These are phyloP conservation scores for Eudyptes chrysolophus DNA, from an alignment of 2,113 vertebrate genomes.

Conservation along the genomic window DNA sequence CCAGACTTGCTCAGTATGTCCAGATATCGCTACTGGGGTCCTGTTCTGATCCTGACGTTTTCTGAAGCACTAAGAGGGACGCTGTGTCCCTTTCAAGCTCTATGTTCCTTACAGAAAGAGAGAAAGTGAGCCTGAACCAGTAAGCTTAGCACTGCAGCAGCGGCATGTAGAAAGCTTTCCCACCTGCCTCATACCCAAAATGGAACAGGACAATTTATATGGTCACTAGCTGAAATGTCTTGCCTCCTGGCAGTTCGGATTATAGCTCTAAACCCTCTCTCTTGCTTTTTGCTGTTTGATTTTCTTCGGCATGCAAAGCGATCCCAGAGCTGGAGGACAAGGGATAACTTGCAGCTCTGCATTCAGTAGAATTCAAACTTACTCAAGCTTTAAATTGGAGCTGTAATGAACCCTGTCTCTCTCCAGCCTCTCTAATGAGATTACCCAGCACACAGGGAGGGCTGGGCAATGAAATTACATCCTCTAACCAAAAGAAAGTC, in stretches of 20 bases:
- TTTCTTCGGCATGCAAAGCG: background rate
- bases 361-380: constrained; percentile 36
- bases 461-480: background rate
- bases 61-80: background rate
- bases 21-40: background rate
- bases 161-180: background rate
- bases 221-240: background rate
- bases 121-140: background rate
- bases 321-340: background rate
- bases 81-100: background rate
- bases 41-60: background rate
- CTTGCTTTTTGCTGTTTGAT: background rate
- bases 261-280: background rate
- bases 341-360: background rate
- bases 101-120: background rate
- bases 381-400: constrained; percentile 47
- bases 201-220: background rate
- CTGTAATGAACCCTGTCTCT: background rate
- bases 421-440: background rate
- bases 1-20: background rate
- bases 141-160: background rate
- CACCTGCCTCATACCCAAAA: background rate
- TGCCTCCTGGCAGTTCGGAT: background rate
- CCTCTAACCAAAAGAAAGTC: background rate
- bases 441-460: background rate